A percentile compares a stretch with the other conserved stretches of the same genome.
Conservation (phyloP, 2,888 invertebrate genomes). For the Cacoxenus indagator region DNA sequence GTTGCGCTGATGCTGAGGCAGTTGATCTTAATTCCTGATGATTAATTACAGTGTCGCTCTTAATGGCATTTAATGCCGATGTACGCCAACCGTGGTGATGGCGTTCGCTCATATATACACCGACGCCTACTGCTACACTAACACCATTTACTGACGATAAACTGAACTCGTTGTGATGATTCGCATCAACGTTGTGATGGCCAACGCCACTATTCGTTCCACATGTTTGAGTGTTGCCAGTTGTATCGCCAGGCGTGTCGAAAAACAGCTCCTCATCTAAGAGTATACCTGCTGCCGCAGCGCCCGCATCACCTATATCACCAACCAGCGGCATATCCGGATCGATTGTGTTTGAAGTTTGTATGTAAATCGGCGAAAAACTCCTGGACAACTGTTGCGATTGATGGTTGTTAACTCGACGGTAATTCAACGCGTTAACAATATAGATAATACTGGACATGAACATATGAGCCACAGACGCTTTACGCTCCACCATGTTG, state of each 20-base stretch:
- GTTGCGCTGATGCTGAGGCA: conserved; percentile 33
- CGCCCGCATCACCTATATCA: conserved; percentile 65
- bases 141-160: conserved; percentile 51
- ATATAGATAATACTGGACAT: conserved; percentile 64
- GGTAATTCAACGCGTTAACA: conserved; percentile 74
- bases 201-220: conserved; percentile 1
- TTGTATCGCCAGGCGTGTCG: conserved; percentile 62
- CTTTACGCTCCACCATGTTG: conserved; percentile 70
- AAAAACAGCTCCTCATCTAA: conserved; percentile 76
- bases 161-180: too few species aligned
- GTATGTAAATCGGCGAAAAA: conserved; percentile 75
- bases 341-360: conserved; percentile 53
- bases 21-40: conserved; percentile 38
- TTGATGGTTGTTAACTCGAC: conserved; percentile 43
- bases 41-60: conserved; percentile 36
- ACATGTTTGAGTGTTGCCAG: too few species aligned
- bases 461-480: conserved; percentile 67
- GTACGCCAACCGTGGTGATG: conserved; percentile 69
- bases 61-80: conserved; percentile 47
- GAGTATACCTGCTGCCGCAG: conserved; percentile 65
- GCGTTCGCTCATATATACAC: conserved; percentile 65
- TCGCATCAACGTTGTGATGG: conserved; percentile 30
- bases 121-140: conserved; percentile 30
- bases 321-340: conserved; percentile 24
- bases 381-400: conserved; percentile 79